Evolutionary conservation across 37 sponge, comb jelly and placozoan genomes (phyloP), one percentile per base, ranked within the genome.

Genomic region (Halichondria panicea): DNA sequence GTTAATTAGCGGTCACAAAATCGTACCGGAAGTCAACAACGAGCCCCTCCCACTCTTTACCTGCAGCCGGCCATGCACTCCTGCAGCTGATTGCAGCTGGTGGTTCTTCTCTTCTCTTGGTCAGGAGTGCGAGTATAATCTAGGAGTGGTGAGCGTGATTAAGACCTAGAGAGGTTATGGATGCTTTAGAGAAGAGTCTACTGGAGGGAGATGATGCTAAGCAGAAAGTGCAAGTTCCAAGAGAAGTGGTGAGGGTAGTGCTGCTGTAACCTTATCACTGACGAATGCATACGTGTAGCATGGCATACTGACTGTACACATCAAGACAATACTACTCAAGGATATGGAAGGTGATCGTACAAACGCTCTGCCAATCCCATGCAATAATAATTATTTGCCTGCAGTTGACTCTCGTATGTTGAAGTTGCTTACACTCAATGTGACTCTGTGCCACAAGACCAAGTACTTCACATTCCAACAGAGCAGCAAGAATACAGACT

Each of bases 241-340:
- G 3, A n/a, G 73, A 72, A 21, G 59, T 72, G 59, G 73, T 72
- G n/a, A n/a, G 60, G n/a, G 27, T 25, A 58, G 60, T 27, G 6
- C 27, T 7, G 25, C 12, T 6, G 12, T 40, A 37, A 6, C 22
- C 11, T 64, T 40, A 9, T 11, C 35, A 64, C 39, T 64, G 66
- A n/a, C n/a, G 22, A 8, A 8, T 37, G 40, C 66, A 35, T 64
- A 22, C 66, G 11, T 43, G 48, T 59, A 72, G 73, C 21, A 55
- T 39, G 73, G 73, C 8, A 27, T 72, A 18, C 59, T 72, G 1
- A 40, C 73, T 36, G 58, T 37, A 2, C 73, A 72, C 42, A 24
- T 72, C 32, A 39, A 22, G 22, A n/a, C 40, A n/a, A 55, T 72
- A 8, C 34, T 57, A 21, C 6, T 66, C 24, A 3, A 42, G 18